Evolutionary conservation across 2,888 invertebrate species (phyloP).

Genomic region (Eugnorisma glareosa): DNA sequence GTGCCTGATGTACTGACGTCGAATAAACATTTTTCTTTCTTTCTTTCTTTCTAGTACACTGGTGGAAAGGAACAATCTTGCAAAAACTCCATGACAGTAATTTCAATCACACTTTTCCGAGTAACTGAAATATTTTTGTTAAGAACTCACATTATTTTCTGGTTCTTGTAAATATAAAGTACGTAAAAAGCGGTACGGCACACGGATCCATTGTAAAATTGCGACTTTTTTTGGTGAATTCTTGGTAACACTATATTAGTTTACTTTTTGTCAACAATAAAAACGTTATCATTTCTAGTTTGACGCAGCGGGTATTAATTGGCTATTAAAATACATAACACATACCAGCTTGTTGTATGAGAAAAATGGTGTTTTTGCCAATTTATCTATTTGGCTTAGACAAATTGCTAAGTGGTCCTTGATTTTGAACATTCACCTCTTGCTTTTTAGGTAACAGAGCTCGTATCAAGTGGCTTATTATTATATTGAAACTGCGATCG

Average conservation of each 20-base stretch:
- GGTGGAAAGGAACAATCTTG: background rate
- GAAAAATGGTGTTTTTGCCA: conserved; percentile 24
- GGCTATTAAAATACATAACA: conserved; percentile 58
- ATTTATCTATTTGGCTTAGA: conserved; percentile 24
- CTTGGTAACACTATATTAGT: conserved; percentile 18
- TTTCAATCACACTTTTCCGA: background rate
- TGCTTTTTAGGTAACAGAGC: background rate
- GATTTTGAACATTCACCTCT: conserved; percentile 18
- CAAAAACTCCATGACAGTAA: background rate
- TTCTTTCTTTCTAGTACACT: too few species aligned
- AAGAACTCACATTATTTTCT: background rate
- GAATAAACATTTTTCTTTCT: too few species aligned
- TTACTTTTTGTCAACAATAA: conserved; percentile 49
- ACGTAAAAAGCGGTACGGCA: conserved; percentile 28
- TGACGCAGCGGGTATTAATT: conserved; percentile 64
- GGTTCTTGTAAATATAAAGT: background rate
- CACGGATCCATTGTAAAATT: conserved; percentile 10
- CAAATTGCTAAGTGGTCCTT: conserved; percentile 16
- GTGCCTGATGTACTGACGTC: too few species aligned
- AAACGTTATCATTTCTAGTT: conserved; percentile 47
- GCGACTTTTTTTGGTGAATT: conserved; percentile 23
- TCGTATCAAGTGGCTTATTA: background rate
- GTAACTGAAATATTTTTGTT: background rate
- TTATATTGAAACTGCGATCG: background rate
- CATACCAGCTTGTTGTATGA: conserved; percentile 36